phyloP scores from a whole-genome alignment of 64 coral and sea anemone species.

The Trachythela sp. region DNA sequence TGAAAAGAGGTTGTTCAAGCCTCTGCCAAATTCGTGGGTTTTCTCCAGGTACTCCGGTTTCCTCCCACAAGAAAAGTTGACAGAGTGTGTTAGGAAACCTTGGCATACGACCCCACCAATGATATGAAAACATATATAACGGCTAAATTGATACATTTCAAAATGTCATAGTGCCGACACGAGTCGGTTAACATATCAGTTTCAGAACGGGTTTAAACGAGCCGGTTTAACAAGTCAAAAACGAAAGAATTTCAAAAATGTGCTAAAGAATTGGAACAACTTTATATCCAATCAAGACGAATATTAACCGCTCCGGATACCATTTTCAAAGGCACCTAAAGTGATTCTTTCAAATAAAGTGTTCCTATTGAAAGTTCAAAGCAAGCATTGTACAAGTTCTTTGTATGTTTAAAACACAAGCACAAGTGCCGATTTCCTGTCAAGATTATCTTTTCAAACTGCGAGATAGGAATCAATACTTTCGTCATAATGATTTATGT shows the following conservation, averaged over 20 bases:
- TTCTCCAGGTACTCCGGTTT: too few species aligned
- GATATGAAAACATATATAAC: too few species aligned
- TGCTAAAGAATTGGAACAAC: background rate
- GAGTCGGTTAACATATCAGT: too few species aligned
- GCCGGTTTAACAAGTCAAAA: background rate
- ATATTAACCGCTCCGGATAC: background rate
- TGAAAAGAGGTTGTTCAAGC: too few species aligned
- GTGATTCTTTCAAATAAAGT: background rate
- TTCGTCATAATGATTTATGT: background rate
- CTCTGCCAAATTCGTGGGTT: too few species aligned
- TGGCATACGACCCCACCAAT: too few species aligned
- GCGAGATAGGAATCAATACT: background rate
- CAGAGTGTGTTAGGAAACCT: too few species aligned
- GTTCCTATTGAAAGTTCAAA: background rate
- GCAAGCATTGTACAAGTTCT: background rate
- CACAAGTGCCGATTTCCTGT: background rate
- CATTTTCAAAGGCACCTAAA: background rate
- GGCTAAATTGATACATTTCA: too few species aligned
- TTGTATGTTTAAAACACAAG: background rate
- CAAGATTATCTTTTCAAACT: background rate
- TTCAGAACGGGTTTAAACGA: background rate
- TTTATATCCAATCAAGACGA: background rate
- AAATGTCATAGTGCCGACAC: too few species aligned
- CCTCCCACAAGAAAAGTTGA: too few species aligned
- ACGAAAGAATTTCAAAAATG: background rate